Percentiles rank a stretch among this genome's conserved stretches.
Evolutionary conservation across 2,888 invertebrate genomes (phyloP).

Genomic region (Cephus nigrinus): DNA sequence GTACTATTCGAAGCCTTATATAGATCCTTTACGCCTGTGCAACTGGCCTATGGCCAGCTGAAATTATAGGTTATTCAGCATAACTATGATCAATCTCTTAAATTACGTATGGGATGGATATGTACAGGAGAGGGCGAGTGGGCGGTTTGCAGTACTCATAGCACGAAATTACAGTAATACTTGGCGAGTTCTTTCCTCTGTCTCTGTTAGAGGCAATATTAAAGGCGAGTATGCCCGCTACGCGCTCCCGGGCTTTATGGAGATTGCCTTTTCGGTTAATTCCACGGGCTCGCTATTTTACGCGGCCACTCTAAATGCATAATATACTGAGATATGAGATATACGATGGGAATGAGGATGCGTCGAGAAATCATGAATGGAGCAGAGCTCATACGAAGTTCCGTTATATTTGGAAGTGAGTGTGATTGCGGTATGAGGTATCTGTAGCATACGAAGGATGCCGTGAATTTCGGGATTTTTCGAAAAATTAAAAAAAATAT

Average conservation of each 20-base stretch:
- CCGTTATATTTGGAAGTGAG: background rate
- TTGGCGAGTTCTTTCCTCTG: background rate
- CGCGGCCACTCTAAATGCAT: constrained; percentile 7
- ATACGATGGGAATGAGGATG: constrained; percentile 5
- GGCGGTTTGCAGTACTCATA: background rate
- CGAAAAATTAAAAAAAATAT: background rate
- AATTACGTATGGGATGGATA: background rate
- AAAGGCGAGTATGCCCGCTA: background rate
- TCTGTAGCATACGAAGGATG: background rate
- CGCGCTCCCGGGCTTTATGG: constrained; percentile 7
- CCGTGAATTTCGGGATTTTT: background rate
- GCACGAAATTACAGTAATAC: background rate
- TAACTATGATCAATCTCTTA: no score
- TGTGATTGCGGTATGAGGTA: background rate
- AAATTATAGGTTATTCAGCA: no score
- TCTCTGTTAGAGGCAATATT: background rate
- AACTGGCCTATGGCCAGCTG: no score
- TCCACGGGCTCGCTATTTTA: constrained; percentile 11
- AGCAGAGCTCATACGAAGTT: background rate
- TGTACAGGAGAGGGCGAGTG: background rate
- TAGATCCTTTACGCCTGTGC: no score
- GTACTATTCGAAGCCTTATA: background rate
- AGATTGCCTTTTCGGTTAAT: constrained; percentile 22
- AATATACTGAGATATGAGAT: constrained; percentile 4
- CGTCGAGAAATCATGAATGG: background rate